Evolutionary conservation across 2,113 vertebrate species (phyloP).

Genomic region (Spilogale gracilis): DNA sequence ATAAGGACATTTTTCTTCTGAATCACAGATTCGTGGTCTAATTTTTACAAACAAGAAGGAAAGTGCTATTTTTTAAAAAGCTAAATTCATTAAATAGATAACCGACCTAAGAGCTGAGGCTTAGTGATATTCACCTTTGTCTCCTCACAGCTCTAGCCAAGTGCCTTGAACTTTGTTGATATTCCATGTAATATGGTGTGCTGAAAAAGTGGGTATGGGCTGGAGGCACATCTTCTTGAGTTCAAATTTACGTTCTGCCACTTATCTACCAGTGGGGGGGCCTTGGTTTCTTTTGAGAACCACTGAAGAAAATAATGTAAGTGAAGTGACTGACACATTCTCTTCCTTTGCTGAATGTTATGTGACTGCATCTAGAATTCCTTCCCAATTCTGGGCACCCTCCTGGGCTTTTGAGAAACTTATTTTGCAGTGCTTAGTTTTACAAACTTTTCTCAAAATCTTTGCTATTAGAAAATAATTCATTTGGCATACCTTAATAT

Average conservation of each 20-base stretch:
- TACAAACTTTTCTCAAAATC: not conserved
- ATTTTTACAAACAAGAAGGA: constrained; percentile 64
- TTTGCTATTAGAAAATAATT: constrained; percentile 34
- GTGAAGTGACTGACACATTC: not conserved
- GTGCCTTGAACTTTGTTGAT: not conserved
- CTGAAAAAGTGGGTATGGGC: not conserved
- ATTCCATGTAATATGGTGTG: too few relatives aligned
- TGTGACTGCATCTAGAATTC: not conserved
- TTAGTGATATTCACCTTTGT: not conserved
- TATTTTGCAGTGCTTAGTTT: constrained; percentile 29
- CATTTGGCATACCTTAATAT: not conserved
- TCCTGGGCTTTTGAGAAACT: not conserved
- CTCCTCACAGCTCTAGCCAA: not conserved
- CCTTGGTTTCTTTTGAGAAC: not conserved
- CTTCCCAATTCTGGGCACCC: not conserved
- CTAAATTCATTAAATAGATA: not conserved
- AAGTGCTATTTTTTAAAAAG: constrained; percentile 35
- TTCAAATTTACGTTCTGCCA: not conserved
- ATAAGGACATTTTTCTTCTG: constrained; percentile 74
- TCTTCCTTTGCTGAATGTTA: not conserved
- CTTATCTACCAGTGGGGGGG: not conserved
- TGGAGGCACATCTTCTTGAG: not conserved
- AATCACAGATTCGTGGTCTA: constrained; percentile 54
- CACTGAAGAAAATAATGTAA: not conserved
- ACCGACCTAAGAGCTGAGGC: not conserved